Conservation (phyloP, 35 echinoderm and acorn worm genomes). For the Patiria miniata region DNA sequence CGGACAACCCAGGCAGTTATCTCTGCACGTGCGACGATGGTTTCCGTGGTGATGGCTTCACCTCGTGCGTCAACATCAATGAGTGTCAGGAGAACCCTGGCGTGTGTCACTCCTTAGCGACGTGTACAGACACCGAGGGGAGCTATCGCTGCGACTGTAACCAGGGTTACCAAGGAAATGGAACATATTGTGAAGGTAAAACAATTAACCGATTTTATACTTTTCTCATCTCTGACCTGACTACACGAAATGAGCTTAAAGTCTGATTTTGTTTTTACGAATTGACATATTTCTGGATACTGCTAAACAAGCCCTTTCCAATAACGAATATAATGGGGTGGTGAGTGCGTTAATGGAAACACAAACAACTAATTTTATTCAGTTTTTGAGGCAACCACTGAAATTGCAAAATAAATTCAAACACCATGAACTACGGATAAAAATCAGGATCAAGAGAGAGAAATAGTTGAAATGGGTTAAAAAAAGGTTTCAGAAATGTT, state of each 20-base stretch:
- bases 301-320: no score
- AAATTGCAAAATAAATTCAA: no score
- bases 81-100: constrained; percentile 63
- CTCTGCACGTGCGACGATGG: constrained; percentile 56
- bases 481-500: no score
- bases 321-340: no score
- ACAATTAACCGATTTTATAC: not conserved
- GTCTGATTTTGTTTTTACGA: not conserved
- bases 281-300: not conserved
- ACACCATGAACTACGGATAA: no score
- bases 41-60: constrained; percentile 72
- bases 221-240: not conserved
- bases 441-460: no score
- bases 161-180: constrained; percentile 54
- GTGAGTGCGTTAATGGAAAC: no score
- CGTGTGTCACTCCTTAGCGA: constrained; percentile 45
- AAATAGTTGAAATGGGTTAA: no score
- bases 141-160: constrained; percentile 63
- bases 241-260: not conserved
- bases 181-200: constrained; percentile 66
- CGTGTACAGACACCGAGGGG: constrained; percentile 60
- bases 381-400: no score
- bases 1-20: constrained; percentile 61
- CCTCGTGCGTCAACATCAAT: constrained; percentile 53
- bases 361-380: no score